phyloP scores from a whole-genome alignment of 2,888 invertebrate genomes.

The Octodonta nipae region DNA sequence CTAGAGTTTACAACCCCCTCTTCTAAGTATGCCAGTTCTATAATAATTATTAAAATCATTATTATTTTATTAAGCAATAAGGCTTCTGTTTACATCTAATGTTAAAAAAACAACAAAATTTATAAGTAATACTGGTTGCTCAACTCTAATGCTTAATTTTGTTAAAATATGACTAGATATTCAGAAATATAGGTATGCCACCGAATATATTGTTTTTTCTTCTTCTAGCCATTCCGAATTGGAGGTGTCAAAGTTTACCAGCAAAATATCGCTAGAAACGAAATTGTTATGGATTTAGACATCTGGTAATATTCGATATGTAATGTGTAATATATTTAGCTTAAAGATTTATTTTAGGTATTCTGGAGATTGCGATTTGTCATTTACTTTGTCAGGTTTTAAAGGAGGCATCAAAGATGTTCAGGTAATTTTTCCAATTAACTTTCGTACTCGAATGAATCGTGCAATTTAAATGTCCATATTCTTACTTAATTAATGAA shows the following conservation, averaged over 20 bases:
- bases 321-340: background rate
- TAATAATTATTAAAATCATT: no score
- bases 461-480: no score
- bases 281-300: conserved; percentile 95
- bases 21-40: no score
- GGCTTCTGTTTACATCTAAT: no score
- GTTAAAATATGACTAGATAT: no score
- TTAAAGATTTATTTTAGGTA: conserved; percentile 50
- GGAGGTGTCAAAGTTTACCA: conserved; percentile 96
- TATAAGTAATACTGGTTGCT: no score
- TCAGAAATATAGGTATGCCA: background rate
- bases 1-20: no score
- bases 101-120: no score
- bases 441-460: no score
- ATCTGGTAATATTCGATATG: conserved; percentile 54
- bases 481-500: background rate
- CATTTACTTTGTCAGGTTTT: conserved; percentile 72
- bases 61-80: no score
- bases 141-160: no score
- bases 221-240: conserved; percentile 60
- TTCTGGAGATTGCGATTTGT: conserved; percentile 92
- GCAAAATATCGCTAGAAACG: conserved; percentile 79
- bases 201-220: conserved; percentile 4
- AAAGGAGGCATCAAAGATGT: conserved; percentile 74
- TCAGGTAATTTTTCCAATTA: conserved; percentile 39